These are phyloP conservation scores for Monopterus albus DNA, from an alignment of 2,113 vertebrate species.

Conservation along the genomic window DNA sequence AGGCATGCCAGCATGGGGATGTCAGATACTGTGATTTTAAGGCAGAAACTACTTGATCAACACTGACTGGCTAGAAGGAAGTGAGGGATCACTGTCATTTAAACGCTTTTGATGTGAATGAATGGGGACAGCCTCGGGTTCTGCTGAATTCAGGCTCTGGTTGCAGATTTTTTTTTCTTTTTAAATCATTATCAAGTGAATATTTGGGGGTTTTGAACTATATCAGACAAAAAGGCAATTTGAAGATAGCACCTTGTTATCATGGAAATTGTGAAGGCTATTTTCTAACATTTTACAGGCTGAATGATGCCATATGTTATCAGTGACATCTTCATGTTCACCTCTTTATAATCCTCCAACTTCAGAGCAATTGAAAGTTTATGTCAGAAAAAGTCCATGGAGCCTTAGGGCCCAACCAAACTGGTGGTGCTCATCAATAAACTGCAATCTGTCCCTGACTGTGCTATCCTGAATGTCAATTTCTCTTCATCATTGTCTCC, in stretches of 20 bases:
- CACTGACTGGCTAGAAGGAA: slow-evolving; percentile 36
- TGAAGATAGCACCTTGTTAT: too few species aligned
- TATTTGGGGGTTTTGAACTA: too few species aligned
- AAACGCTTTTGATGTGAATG: slow-evolving; percentile 32
- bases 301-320: background rate
- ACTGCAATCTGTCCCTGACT: slow-evolving; percentile 19
- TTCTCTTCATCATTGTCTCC: slow-evolving; percentile 50
- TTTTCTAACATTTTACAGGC: too few species aligned
- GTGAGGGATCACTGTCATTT: slow-evolving; percentile 39
- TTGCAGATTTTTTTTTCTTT: too few species aligned
- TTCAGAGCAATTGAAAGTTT: slow-evolving; percentile 14
- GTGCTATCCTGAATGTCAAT: slow-evolving; percentile 35
- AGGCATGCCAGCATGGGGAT: slow-evolving; percentile 68
- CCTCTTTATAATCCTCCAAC: slow-evolving; percentile 1
- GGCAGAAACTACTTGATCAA: slow-evolving; percentile 50
- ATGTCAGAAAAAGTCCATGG: background rate
- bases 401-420: slow-evolving; percentile 14
- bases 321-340: background rate
- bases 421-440: slow-evolving; percentile 44
- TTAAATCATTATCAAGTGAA: too few species aligned
- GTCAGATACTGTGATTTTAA: slow-evolving; percentile 62
- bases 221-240: too few species aligned
- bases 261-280: background rate
- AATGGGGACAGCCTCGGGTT: background rate
- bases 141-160: too few species aligned